Percentiles rank a stretch among this genome's conserved stretches.
Conservation (phyloP, 2,797 vertebrate species). For the Propithecus perrieri region DNA sequence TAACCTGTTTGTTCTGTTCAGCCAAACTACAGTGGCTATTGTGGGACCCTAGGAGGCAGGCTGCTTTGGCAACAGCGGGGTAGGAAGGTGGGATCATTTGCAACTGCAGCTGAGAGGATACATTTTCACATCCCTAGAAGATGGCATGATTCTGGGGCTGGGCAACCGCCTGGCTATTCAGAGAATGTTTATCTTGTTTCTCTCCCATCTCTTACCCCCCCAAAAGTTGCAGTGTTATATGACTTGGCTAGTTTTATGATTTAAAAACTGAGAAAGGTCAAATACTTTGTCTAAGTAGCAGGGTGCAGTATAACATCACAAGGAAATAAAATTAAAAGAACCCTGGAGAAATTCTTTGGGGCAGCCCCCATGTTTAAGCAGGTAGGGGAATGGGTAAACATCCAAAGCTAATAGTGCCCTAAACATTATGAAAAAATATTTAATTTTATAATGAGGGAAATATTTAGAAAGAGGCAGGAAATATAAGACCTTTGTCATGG, state of each 20-base stretch:
- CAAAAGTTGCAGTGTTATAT: not conserved
- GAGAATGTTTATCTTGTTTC: not conserved
- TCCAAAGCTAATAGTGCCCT: not conserved
- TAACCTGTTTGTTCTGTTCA: not conserved
- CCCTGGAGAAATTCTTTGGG: not conserved
- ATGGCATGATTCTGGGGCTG: not conserved
- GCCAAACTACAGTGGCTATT: not conserved
- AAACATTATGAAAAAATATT: not conserved
- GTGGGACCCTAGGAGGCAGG: not conserved
- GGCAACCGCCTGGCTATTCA: not conserved
- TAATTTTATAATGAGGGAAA: not conserved
- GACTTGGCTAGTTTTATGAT: not conserved
- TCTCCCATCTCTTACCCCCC: not conserved
- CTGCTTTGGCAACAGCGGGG: not conserved
- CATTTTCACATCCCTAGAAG: not conserved
- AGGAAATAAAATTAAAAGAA: slow-evolving; percentile 14
- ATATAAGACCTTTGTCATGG: not conserved
- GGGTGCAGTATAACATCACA: not conserved
- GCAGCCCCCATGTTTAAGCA: not conserved
- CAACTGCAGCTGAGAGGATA: not conserved
- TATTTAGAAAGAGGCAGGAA: not conserved
- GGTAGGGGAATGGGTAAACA: not conserved
- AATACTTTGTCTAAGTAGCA: not conserved
- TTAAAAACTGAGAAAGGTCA: not conserved
- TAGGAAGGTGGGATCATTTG: not conserved